Base-by-base conservation (phyloP, 2,113 vertebrate species). In the Albula goreensis region DNA sequence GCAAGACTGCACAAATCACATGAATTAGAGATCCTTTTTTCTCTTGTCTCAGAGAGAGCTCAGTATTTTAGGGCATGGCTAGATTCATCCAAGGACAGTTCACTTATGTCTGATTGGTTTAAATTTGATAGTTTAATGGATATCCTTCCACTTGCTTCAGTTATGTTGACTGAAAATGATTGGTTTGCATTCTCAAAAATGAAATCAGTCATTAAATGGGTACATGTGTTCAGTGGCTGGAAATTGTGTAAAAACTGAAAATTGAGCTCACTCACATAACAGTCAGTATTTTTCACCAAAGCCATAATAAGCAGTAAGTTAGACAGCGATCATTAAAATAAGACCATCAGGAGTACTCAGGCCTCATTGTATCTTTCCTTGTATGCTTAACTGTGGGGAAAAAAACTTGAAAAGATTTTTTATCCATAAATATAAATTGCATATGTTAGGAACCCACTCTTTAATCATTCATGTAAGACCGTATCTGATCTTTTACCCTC, bases 381-480 rank as follows among this genome's bases (percentile, higher is more conserved):
- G 17, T 66, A 66, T 19, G 1, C 22, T 22, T 66, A 66, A 66
- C 60, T 60, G 12, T 60, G 57, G 57, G 60, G 60, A 4, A 8
- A 19, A 66, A 66, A 66, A 66, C 60, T 19, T 19, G 17, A 7
- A 66, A 41, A 41, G 31, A 41, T 41, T 41, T 66, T 66, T 22
- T 66, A 66, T 63, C 60, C 60, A 63, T 63, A 63, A 63, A 63
- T 63, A 22, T 22, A 63, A 63, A 19, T 63, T 63, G 60, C 17
- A 63, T 63, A 19, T 22, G 31, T 22, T 80, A 49, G 48, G 50
- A 19, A 10, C 25, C 19, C 10, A 50, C 50, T 22, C 86, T 49
- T 89, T 92, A 86, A 90, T 84, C 50, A 60, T 88, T 84, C 86
- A 53, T 81, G 83, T 80, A 66, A 87, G 86, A 41, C 31, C 31